A percentile compares a stretch with the other conserved stretches of the same genome.
Conservation (phyloP, 2,888 invertebrate species). For the Tachystola acroxantha region DNA sequence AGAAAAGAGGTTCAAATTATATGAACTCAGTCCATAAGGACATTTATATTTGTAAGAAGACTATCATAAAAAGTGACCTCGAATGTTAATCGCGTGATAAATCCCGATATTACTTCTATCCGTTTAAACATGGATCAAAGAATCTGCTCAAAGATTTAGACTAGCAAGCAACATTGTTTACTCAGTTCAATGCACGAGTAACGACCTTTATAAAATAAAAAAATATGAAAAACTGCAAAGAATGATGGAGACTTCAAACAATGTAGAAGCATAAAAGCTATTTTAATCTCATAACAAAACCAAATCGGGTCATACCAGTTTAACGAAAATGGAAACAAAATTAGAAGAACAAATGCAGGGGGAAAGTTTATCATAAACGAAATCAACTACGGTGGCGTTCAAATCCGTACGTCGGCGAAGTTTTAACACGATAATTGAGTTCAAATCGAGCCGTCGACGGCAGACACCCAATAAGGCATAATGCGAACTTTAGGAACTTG, state of each 20-base stretch:
- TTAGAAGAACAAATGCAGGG: not conserved
- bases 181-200: too few relatives aligned
- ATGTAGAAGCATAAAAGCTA: too few relatives aligned
- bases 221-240: too few relatives aligned
- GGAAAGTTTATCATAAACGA: not conserved
- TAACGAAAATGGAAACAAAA: not conserved
- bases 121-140: not conserved
- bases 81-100: not conserved
- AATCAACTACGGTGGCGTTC: conserved; percentile 13
- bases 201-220: too few relatives aligned
- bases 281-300: too few relatives aligned
- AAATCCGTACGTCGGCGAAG: conserved; percentile 16
- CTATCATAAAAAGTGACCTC: not conserved
- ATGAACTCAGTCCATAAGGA: too few relatives aligned
- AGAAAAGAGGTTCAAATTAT: too few relatives aligned
- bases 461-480: conserved; percentile 46
- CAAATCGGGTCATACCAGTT: too few relatives aligned
- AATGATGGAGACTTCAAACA: too few relatives aligned
- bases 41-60: too few relatives aligned
- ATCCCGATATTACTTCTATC: not conserved
- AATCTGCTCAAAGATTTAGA: not conserved
- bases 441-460: conserved; percentile 33
- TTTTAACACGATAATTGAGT: conserved; percentile 26
- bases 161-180: too few relatives aligned
- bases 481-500: conserved; percentile 56